Conservation (phyloP, 1,140 invertebrate genomes). For the Sarcophaga bullata region DNA sequence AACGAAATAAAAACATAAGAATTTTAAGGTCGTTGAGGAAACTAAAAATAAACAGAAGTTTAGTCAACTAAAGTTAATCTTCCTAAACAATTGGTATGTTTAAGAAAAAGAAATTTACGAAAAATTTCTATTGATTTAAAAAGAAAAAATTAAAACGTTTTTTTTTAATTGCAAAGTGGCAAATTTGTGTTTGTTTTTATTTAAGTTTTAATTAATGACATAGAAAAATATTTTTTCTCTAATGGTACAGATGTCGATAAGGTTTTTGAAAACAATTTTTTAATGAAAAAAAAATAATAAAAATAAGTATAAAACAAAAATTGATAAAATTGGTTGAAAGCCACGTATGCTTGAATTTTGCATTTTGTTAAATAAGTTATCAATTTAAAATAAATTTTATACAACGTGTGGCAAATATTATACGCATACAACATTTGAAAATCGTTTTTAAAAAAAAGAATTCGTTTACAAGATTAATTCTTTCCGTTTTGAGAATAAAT, state of each 20-base stretch:
- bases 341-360: constrained; percentile 31
- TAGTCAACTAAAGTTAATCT: neutral
- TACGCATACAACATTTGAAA: neutral
- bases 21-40: neutral
- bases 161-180: neutral
- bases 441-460: too few relatives aligned
- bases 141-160: neutral
- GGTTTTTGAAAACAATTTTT: neutral
- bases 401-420: neutral
- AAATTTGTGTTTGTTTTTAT: constrained; percentile 6
- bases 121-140: neutral
- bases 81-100: neutral
- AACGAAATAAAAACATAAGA: too few relatives aligned
- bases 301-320: neutral
- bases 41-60: neutral
- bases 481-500: too few relatives aligned
- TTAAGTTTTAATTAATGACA: neutral
- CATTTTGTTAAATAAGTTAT: constrained; percentile 22
- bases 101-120: neutral
- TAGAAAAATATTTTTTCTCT: neutral
- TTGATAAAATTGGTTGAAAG: neutral
- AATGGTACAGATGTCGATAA: neutral
- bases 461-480: too few relatives aligned
- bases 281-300: neutral
- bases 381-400: neutral